These are phyloP conservation scores for Aradophagus sp. DNA, from an alignment of 1,140 invertebrate genomes.

Conservation along the genomic window DNA sequence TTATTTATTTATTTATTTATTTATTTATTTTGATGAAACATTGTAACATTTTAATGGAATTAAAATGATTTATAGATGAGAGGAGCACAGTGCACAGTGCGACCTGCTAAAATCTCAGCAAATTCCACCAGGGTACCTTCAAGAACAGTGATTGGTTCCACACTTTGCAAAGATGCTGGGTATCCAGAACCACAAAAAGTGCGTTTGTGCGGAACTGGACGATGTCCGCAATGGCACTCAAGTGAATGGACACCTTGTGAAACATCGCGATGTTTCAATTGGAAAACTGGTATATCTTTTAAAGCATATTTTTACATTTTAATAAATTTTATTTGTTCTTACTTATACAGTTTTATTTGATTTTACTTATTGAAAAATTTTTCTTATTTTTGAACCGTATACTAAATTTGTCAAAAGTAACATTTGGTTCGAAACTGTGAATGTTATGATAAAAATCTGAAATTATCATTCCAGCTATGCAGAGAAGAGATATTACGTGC, in stretches of 20 bases:
- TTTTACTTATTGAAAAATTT: no score
- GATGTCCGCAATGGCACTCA: constrained; percentile 83
- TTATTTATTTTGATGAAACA: constrained; percentile 2
- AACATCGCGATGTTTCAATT: constrained; percentile 83
- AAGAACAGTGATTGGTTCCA: constrained; percentile 78
- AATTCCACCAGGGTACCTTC: constrained; percentile 56
- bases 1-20: not conserved
- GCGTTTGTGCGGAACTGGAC: constrained; percentile 80
- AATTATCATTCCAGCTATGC: constrained; percentile 77
- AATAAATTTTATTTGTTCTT: not conserved
- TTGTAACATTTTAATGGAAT: not conserved
- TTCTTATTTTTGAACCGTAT: no score
- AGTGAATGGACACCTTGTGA: constrained; percentile 83
- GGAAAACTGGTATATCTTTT: constrained; percentile 79
- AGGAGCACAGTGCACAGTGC: constrained; percentile 82
- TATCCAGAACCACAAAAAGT: constrained; percentile 79
- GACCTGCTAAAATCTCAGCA: constrained; percentile 52
- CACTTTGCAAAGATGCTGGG: constrained; percentile 82
- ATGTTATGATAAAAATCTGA: no score
- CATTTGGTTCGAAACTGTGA: no score
- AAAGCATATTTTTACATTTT: no score
- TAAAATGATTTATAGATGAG: constrained; percentile 76
- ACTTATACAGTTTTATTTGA: no score
- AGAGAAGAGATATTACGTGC: constrained; percentile 84
- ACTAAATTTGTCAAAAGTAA: no score